Base-by-base conservation (phyloP, 2,797 vertebrate genomes). In the Labroides dimidiatus region DNA sequence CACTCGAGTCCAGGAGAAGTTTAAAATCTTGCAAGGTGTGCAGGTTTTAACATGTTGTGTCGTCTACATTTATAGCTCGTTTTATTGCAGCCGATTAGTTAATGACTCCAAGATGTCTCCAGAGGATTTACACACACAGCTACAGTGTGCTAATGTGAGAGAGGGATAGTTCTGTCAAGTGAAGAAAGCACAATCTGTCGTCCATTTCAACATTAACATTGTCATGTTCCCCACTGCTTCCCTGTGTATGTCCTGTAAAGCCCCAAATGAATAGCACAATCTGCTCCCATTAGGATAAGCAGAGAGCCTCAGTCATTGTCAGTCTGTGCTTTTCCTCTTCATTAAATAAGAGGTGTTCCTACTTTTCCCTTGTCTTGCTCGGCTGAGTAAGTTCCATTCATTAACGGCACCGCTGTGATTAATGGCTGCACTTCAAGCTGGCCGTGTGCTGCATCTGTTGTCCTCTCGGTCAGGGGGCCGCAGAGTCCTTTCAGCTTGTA, bases 361-460 rank as follows among this genome's bases (percentile, higher is more conserved):
- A 24, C 48, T 49, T 80, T 64, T 21, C 16, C 4, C 16, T 47
- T 61, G 23, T 36, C 56, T 64, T 76, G 62, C 74, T 80, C 57
- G 15, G 24, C 19, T 82, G 66, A 80, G 54, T 77, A 62, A 57
- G 51, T 77, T 66, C 62, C 65, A 66, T 80, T 87, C 74, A 86
- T 72, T 66, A 68, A 54, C 10, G 43, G 51, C 77, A 64, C 69
- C 60, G 63, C 66, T 79, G 74, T 85, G 84, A 87, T 81, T 77
- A 85, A 89, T 87, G 80, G 69, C 80, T 70, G 36, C 0, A 17
- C 64, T 81, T 80, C 78, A 80, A 59, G 64, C 62, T 50, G 82
- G 74, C 63, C 43, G 74, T 53, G 52, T 42, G 53, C 73, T 65
- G 72, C 86, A 77, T 85, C 84, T 85, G 86, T 63, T 80, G 78